Percentiles rank a stretch among this genome's conserved stretches.
Evolutionary conservation across 2,797 vertebrate species (phyloP).

Genomic region (Kryptolebias ocellatus): DNA sequence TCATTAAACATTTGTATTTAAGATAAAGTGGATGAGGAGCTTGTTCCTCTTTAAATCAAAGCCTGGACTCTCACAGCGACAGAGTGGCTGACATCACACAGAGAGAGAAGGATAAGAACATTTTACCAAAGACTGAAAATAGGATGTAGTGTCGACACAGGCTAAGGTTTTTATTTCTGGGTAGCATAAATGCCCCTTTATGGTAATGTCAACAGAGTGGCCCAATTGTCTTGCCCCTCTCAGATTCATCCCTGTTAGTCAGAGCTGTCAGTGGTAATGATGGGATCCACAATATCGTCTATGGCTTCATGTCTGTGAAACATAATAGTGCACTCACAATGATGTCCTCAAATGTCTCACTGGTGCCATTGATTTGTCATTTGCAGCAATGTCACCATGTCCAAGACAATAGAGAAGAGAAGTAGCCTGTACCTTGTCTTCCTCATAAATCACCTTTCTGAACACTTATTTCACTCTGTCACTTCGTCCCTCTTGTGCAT

Average conservation of each 20-base stretch:
- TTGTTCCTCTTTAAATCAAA: neutral
- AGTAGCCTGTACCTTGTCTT: neutral
- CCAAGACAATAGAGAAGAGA: slow-evolving; percentile 1
- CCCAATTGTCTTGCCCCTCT: neutral
- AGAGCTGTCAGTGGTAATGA: neutral
- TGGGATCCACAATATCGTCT: neutral
- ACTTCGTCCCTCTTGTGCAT: neutral
- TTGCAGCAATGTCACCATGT: slow-evolving; percentile 1
- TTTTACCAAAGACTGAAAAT: neutral
- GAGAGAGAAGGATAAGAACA: no score
- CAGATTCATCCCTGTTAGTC: slow-evolving; percentile 2
- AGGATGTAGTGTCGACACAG: neutral
- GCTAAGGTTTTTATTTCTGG: neutral
- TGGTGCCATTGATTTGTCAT: slow-evolving; percentile 12
- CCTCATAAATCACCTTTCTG: slow-evolving; percentile 1
- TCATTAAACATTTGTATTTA: no score
- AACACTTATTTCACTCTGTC: neutral
- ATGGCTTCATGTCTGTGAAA: slow-evolving; percentile 1
- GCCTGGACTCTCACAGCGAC: neutral
- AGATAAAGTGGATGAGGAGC: no score
- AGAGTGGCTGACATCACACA: neutral
- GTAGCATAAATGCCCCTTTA: neutral
- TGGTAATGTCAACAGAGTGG: neutral
- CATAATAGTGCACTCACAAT: slow-evolving; percentile 1
- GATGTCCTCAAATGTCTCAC: slow-evolving; percentile 11